Conservation (phyloP, 2,797 vertebrate species). For the Crocidura indochinensis region DNA sequence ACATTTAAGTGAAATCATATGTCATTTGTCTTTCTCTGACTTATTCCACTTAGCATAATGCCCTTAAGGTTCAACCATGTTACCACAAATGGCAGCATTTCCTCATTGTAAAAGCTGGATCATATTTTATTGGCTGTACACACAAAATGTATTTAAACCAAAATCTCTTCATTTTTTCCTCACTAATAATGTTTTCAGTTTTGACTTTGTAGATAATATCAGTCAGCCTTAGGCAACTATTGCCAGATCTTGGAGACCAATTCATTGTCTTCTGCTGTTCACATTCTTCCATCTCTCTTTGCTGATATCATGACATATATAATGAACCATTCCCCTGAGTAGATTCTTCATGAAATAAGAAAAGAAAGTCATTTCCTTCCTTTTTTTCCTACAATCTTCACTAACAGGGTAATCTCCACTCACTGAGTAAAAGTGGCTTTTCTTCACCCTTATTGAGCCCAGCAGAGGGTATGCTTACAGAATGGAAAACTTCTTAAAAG, state of each 20-base stretch:
- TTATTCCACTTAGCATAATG: not conserved
- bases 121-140: not conserved
- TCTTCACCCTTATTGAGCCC: not conserved
- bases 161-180: not conserved
- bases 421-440: not conserved
- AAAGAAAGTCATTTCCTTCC: not conserved
- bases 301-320: not conserved
- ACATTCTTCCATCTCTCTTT: not conserved
- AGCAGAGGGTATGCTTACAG: not conserved
- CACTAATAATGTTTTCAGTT: not conserved
- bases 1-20: not conserved
- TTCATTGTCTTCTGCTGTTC: not conserved
- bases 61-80: not conserved
- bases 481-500: not conserved
- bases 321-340: not conserved
- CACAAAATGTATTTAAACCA: too few relatives aligned
- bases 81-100: not conserved
- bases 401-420: not conserved
- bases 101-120: not conserved
- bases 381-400: fast-evolving
- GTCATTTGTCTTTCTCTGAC: not conserved
- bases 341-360: not conserved
- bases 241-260: not conserved
- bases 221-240: not conserved
- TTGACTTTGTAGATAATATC: not conserved